These are phyloP conservation scores for Tetramorium simillimum DNA, from an alignment of 1,140 invertebrate genomes.

Conservation along the genomic window DNA sequence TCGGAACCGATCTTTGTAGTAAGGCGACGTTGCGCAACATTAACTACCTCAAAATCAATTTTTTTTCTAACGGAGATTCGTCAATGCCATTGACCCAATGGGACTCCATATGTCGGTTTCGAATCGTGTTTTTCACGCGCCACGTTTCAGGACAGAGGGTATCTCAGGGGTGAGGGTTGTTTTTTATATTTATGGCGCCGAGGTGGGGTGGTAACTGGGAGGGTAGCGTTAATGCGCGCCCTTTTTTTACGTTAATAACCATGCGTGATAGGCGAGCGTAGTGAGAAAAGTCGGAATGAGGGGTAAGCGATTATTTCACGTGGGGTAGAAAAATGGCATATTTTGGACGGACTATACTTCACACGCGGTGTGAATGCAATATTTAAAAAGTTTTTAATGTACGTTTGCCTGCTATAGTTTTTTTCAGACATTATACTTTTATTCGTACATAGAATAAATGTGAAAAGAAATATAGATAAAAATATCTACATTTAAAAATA, in stretches of 20 bases:
- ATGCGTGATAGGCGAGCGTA: slow-evolving; percentile 75
- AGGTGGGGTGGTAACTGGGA: slow-evolving; percentile 50
- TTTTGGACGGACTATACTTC: slow-evolving; percentile 58
- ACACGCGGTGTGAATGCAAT: neutral
- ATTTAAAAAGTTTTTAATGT: neutral
- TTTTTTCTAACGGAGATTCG: slow-evolving; percentile 32
- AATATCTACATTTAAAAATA: neutral
- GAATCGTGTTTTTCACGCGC: slow-evolving; percentile 79
- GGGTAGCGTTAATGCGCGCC: slow-evolving; percentile 80
- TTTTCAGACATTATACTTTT: neutral
- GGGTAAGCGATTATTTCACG: slow-evolving; percentile 70
- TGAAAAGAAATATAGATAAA: neutral
- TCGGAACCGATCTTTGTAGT: neutral
- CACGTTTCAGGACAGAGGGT: slow-evolving; percentile 47
- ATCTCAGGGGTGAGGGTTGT: slow-evolving; percentile 72
- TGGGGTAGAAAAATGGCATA: slow-evolving; percentile 72
- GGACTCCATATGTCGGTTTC: slow-evolving; percentile 79
- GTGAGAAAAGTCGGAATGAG: slow-evolving; percentile 76
- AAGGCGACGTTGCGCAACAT: slow-evolving; percentile 40
- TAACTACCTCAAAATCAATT: slow-evolving; percentile 41
- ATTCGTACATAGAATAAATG: neutral
- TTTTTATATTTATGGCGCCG: slow-evolving; percentile 82
- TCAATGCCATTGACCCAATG: slow-evolving; percentile 12
- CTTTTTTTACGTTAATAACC: slow-evolving; percentile 82
- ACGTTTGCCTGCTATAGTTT: neutral